Conservation (phyloP, 2,113 vertebrate genomes). For the Trogon surrucura region DNA sequence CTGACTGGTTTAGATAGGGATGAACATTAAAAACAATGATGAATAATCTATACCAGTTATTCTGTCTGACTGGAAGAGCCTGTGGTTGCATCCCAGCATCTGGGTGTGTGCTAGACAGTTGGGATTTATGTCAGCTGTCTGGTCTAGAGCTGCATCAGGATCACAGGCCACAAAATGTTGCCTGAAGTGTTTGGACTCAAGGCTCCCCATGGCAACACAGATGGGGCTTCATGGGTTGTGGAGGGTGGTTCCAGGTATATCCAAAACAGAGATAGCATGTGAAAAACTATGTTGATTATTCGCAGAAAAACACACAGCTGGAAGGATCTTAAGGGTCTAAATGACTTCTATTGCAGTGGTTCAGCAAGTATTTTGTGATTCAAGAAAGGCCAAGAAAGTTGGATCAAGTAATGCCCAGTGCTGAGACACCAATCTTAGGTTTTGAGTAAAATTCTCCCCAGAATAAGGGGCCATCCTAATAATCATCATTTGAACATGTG, state of each 20-base stretch:
- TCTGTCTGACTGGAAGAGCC: background rate
- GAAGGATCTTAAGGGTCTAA: background rate
- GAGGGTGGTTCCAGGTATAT: background rate
- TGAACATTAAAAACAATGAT: background rate
- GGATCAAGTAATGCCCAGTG: accelerated
- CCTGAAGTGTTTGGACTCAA: background rate
- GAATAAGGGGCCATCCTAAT: background rate
- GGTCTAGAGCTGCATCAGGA: background rate
- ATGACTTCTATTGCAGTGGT: background rate
- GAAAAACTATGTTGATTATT: background rate
- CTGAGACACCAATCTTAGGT: background rate
- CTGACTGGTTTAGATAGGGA: background rate
- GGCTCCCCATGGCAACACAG: background rate
- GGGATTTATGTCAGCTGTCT: background rate
- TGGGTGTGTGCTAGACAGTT: background rate
- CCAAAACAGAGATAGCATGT: background rate
- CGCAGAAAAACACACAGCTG: background rate
- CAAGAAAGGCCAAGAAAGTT: background rate
- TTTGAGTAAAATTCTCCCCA: background rate
- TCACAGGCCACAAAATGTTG: background rate
- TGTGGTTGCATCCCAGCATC: background rate
- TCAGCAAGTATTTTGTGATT: background rate
- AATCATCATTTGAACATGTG: background rate
- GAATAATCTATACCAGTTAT: background rate
- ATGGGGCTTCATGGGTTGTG: background rate